These are phyloP conservation scores for Nymphalis polychloros DNA, from an alignment of 2,888 invertebrate genomes.

Conservation along the genomic window DNA sequence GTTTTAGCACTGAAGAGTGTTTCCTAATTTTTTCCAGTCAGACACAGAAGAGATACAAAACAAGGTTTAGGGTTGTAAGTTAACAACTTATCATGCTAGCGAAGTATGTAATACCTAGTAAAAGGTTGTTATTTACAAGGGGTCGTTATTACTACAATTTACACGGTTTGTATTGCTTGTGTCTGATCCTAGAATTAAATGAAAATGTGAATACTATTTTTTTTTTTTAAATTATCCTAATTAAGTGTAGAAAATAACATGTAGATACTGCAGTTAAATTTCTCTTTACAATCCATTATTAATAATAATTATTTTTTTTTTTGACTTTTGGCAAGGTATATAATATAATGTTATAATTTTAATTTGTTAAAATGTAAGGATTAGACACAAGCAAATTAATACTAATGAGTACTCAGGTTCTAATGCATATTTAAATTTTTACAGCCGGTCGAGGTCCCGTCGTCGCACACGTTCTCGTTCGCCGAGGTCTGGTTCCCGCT, in stretches of 20 bases:
- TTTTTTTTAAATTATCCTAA: neutral
- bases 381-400: constrained; percentile 23
- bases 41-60: constrained; percentile 35
- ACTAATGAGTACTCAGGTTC: neutral
- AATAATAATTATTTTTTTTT: no score
- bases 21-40: constrained; percentile 20
- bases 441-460: constrained; percentile 83
- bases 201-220: neutral
- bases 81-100: neutral
- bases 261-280: neutral
- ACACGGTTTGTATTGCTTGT: neutral
- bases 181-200: neutral
- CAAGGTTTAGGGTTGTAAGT: constrained; percentile 2
- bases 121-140: neutral
- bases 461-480: constrained; percentile 84
- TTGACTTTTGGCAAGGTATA: neutral
- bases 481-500: constrained; percentile 75
- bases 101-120: neutral
- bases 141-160: neutral
- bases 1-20: constrained; percentile 7
- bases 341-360: neutral
- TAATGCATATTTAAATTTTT: constrained; percentile 48
- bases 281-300: neutral
- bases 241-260: neutral
- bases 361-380: constrained; percentile 2